These are phyloP conservation scores for Thrips palmi DNA, from an alignment of 1,140 invertebrate species.

Conservation along the genomic window DNA sequence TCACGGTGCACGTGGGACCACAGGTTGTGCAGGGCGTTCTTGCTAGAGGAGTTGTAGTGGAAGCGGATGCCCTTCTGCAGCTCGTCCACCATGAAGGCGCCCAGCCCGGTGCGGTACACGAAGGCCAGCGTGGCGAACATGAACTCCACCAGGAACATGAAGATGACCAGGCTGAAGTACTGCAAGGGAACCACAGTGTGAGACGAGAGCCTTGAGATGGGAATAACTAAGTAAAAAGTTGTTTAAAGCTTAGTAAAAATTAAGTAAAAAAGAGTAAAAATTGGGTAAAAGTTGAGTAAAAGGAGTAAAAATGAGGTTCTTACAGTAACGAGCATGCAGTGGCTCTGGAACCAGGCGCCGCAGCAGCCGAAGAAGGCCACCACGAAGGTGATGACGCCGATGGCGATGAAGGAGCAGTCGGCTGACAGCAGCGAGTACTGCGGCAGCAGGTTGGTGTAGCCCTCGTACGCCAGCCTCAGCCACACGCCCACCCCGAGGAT, in stretches of 20 bases:
- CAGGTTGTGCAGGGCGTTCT: slow-evolving; percentile 36
- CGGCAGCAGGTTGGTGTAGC: slow-evolving; percentile 48
- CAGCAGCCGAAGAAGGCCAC: slow-evolving; percentile 65
- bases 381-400: slow-evolving; percentile 48
- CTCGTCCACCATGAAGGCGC: slow-evolving; percentile 41
- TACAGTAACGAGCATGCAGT: slow-evolving; percentile 55
- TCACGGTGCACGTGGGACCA: slow-evolving; percentile 57
- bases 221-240: too few relatives aligned
- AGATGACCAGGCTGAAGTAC: slow-evolving; percentile 69
- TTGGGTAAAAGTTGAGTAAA: background rate
- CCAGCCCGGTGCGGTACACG: slow-evolving; percentile 49
- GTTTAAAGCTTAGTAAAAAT: background rate
- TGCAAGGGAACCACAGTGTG: slow-evolving; percentile 24
- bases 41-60: slow-evolving; percentile 35
- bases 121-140: slow-evolving; percentile 57
- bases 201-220: slow-evolving; percentile 4
- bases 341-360: slow-evolving; percentile 61
- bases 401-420: slow-evolving; percentile 43
- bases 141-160: slow-evolving; percentile 62
- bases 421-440: slow-evolving; percentile 48
- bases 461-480: slow-evolving; percentile 47
- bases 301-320: slow-evolving; percentile 19
- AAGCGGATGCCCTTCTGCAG: slow-evolving; percentile 43
- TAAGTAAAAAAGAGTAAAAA: background rate
- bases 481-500: slow-evolving; percentile 55